Evolutionary conservation across 2,888 invertebrate species (phyloP).

Genomic region (Hydrotaea diabolus): DNA sequence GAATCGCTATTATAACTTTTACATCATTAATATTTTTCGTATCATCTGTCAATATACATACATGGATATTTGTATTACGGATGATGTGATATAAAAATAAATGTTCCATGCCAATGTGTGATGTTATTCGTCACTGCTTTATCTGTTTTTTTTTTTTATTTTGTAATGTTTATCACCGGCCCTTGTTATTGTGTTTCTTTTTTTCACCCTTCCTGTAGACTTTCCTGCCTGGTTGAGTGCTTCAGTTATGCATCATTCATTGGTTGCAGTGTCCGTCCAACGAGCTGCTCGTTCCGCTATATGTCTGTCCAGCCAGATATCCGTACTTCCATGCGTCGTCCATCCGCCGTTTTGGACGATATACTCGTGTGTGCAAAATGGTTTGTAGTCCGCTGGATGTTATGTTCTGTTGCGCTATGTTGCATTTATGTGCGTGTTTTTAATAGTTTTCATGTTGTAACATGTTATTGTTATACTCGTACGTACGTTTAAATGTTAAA

Average conservation of each 20-base stretch:
- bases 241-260: conserved; percentile 15
- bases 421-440: conserved; percentile 67
- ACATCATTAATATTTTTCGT: conserved; percentile 57
- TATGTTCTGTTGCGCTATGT: conserved; percentile 63
- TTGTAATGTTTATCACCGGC: not conserved
- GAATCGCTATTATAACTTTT: conserved; percentile 23
- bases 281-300: not conserved
- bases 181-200: not conserved
- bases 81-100: conserved; percentile 5
- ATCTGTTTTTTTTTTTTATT: not conserved
- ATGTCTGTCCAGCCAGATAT: not conserved
- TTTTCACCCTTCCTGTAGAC: conserved; percentile 26
- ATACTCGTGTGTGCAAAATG: not conserved
- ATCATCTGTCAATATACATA: conserved; percentile 33
- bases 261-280: conserved; percentile 31
- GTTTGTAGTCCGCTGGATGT: conserved; percentile 38
- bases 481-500: conserved; percentile 12
- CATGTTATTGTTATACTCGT: conserved; percentile 55
- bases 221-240: conserved; percentile 10
- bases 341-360: not conserved
- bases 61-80: not conserved
- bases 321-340: not conserved
- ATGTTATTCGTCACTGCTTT: conserved; percentile 46
- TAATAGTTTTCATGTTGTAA: conserved; percentile 62
- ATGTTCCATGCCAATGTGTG: conserved; percentile 50